Evolutionary conservation across 2,888 invertebrate species (phyloP), one percentile per base, ranked within the genome.

Genomic region (Cosmia pyralina): DNA sequence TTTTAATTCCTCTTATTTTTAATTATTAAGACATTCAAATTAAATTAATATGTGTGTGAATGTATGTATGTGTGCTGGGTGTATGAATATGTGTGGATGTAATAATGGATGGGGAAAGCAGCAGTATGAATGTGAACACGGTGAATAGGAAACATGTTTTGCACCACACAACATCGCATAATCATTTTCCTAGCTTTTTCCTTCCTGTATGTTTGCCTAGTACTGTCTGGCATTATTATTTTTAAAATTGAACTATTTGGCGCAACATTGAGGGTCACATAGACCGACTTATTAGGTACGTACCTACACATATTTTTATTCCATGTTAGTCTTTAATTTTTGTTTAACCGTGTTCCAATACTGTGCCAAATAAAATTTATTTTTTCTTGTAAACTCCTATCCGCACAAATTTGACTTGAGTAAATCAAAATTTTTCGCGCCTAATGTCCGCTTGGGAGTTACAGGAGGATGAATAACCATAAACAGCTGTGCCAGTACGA

Each of bases 341-440:
- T 22, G 53, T 28, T 28, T 22, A n/a, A 22, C 7, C 13, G 4
- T 38, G 34, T 58, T 34, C 6, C 11, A 34, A 28, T 48, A 28
- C 15, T 64, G 22, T 15, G 19, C 13, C 13, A 44, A 58, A 19
- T 44, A 59, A 38, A 34, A 11, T 6, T 38, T 48, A 0, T 19
- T 59, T 0, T 34, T 34, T 22, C n/a, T 48, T 46, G 13, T 19
- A 15, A 38, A 22, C 2, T 59, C 13, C 7, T 22, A 44, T 22
- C 10, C 15, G 50, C 8, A 70, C 38, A 48, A 38, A 41, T 69
- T 62, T 44, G 15, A 34, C 44, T 75, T 22, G 4, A 46, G 38
- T 52, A n/a, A 62, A 52, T 62, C 38, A 46, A 70, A 63, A 77
- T 52, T 17, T 58, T 63, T 70, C n/a, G 13, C 50, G 10, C 22